Evolutionary conservation across 2,888 invertebrate genomes (phyloP), one percentile per base, ranked within the genome.

Genomic region (Hirtodrosophila histrioides): DNA sequence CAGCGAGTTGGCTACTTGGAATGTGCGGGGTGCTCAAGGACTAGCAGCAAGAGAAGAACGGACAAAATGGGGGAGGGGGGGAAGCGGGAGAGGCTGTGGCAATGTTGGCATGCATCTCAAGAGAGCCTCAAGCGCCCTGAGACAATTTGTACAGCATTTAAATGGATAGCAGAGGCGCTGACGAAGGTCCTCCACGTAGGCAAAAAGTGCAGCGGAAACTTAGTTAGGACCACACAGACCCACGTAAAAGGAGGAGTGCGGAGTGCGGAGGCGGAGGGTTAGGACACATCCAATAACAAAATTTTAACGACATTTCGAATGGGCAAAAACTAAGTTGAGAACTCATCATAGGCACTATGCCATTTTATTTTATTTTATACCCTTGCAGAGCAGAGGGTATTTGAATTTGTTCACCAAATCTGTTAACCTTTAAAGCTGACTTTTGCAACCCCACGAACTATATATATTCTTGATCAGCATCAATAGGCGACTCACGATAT

Each of bases 131-230:
- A 81, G 81, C 69, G 72, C 37, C 65, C 61, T 57, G 75, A 70
- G 73, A 79, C 81, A 81, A 74, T 79, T 84, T 83, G 78, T 76
- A 69, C 61, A 78, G 69, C 61, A 80, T 80, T 83, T 83, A 71
- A 77, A 75, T 78, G 75, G 66, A n/a, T 36, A 39, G 35, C 33
- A 24, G 23, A 40, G 61, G 45, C 29, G 46, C 24, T 31, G 40
- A 24, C n/a, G 40, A 33, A 61, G 56, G 53, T 65, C 56, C 65
- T 69, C 17, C 17, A 17, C n/a, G 56, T 45, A 45, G 64, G 44
- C 53, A 11, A 35, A 60, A 74, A 60, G 66, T 53, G 61, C 68
- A 70, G 49, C 44, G 31, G 36, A 61, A 56, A 55, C 10, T 44
- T 40, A 41, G 58, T 53, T 45, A 49, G 51, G 72, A 72, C 71